Evolutionary conservation across 2,888 invertebrate genomes (phyloP).

Genomic region (Drosophila multiciliata): DNA sequence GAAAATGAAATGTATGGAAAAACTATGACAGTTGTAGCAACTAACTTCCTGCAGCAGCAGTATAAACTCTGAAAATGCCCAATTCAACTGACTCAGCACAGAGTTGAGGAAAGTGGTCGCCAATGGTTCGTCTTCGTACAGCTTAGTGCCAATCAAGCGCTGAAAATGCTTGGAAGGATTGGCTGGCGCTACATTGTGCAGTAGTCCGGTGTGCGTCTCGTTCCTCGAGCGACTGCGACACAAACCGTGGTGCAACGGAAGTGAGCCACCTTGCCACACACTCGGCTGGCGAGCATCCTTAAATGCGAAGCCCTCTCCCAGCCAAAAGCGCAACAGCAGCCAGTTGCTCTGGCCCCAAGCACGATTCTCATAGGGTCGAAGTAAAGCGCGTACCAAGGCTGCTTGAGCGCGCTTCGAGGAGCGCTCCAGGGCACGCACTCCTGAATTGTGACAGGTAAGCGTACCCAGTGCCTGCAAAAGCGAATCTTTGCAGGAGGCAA

Average conservation of each 20-base stretch:
- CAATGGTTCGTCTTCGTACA: slow-evolving; percentile 87
- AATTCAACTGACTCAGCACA: slow-evolving; percentile 92
- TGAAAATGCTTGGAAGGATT: slow-evolving; percentile 84
- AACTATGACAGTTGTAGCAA: background rate
- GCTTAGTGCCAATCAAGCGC: slow-evolving; percentile 87
- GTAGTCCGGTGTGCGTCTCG: slow-evolving; percentile 84
- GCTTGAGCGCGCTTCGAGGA: slow-evolving; percentile 87
- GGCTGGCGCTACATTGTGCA: slow-evolving; percentile 85
- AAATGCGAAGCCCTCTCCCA: slow-evolving; percentile 93
- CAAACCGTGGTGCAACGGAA: slow-evolving; percentile 79
- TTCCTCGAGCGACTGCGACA: slow-evolving; percentile 83
- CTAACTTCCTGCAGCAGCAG: slow-evolving; percentile 92
- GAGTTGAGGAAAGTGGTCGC: slow-evolving; percentile 91
- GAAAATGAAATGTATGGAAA: background rate
- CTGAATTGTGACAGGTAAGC: slow-evolving; percentile 90
- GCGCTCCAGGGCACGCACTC: slow-evolving; percentile 90
- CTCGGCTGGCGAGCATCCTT: slow-evolving; percentile 87
- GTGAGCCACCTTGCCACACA: slow-evolving; percentile 86
- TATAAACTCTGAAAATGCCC: slow-evolving; percentile 95
- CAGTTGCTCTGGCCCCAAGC: slow-evolving; percentile 95
- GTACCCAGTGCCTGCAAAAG: slow-evolving; percentile 91
- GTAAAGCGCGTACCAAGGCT: slow-evolving; percentile 88
- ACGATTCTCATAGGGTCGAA: slow-evolving; percentile 92
- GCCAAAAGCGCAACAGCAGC: slow-evolving; percentile 93
- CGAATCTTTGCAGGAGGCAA: slow-evolving; percentile 91